These are phyloP conservation scores for Lanius collurio DNA, from an alignment of 2,113 vertebrate genomes.

Conservation along the genomic window DNA sequence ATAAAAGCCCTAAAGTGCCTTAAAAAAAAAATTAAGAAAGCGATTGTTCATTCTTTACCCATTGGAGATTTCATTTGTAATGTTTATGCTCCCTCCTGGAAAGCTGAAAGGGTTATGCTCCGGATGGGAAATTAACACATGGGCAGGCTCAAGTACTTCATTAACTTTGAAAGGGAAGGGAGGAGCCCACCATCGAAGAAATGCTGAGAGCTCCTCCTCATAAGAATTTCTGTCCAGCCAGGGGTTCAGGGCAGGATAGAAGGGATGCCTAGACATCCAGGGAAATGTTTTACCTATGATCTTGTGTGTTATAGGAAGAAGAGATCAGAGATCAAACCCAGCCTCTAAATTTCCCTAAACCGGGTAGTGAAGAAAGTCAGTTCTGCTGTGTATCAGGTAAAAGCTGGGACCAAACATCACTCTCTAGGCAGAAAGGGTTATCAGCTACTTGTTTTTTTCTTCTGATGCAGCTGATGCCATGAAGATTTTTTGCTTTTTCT, in stretches of 20 bases:
- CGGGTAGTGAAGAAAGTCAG: background rate
- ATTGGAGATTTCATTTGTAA: constrained; percentile 45
- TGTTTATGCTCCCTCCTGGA: background rate
- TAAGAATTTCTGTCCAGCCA: background rate
- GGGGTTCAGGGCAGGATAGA: background rate
- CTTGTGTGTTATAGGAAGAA: background rate
- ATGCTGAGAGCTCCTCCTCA: background rate
- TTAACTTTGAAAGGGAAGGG: background rate
- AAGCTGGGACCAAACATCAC: background rate
- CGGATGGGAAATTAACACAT: background rate
- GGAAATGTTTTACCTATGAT: rapidly evolving
- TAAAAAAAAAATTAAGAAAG: constrained; percentile 50
- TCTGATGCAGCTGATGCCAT: background rate
- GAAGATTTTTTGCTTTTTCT: too few relatives aligned
- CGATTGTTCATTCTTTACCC: constrained; percentile 61
- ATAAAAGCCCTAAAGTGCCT: constrained; percentile 76
- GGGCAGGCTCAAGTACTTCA: background rate
- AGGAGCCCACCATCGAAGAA: background rate
- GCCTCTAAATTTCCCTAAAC: background rate
- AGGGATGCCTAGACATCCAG: background rate
- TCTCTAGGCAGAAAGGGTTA: background rate
- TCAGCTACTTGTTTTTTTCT: background rate
- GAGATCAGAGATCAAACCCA: background rate
- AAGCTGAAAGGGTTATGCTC: background rate
- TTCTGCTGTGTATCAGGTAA: background rate